Conservation (phyloP, 2,888 invertebrate genomes). For the Steinernema carpocapsae region DNA sequence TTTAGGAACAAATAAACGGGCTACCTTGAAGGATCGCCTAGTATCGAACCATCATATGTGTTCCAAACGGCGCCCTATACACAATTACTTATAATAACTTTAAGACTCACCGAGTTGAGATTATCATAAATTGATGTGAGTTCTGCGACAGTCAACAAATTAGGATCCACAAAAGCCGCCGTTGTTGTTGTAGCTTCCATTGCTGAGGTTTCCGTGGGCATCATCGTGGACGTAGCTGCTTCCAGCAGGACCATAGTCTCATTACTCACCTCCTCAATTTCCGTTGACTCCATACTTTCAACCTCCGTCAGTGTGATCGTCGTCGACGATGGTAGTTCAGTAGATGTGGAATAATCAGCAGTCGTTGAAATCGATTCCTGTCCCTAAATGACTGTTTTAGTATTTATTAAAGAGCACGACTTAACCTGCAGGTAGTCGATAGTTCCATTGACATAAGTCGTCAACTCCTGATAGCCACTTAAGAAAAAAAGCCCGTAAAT, state of each 20-base stretch:
- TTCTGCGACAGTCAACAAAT: constrained; percentile 31
- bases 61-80: too few relatives aligned
- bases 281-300: background rate
- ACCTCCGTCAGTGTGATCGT: constrained; percentile 14
- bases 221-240: background rate
- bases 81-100: too few relatives aligned
- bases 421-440: constrained; percentile 7
- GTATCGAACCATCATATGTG: too few relatives aligned
- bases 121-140: constrained; percentile 18
- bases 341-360: too few relatives aligned
- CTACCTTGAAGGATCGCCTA: too few relatives aligned
- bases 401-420: background rate
- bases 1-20: too few relatives aligned
- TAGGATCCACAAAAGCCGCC: constrained; percentile 13
- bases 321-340: background rate
- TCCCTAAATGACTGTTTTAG: too few relatives aligned
- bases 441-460: constrained; percentile 56
- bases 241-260: background rate
- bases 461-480: constrained; percentile 53
- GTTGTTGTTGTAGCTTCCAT: constrained; percentile 1
- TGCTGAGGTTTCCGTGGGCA: constrained; percentile 17
- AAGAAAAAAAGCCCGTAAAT: constrained; percentile 61
- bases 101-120: constrained; percentile 34
- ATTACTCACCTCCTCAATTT: background rate
- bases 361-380: constrained; percentile 33